Evolutionary conservation across 1,140 invertebrate species (phyloP).

Genomic region (Steinernema feltiae): DNA sequence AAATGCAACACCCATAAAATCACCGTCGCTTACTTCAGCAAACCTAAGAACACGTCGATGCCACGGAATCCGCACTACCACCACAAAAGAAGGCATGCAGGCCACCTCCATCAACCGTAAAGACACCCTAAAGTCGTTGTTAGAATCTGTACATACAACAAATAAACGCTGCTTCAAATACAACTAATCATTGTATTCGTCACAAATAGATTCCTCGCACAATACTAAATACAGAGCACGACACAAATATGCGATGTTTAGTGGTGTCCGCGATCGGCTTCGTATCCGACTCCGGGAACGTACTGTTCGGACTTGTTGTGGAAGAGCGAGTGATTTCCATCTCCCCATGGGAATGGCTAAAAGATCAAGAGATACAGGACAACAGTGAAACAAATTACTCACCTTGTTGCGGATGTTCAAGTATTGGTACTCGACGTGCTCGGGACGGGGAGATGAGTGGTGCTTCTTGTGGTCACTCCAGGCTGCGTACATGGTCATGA

Average conservation of each 20-base stretch:
- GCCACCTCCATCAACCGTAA: not conserved
- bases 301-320: conserved; percentile 41
- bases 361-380: conserved; percentile 12
- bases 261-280: conserved; percentile 33
- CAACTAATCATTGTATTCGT: not conserved
- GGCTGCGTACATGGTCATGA: conserved; percentile 38
- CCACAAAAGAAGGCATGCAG: not conserved
- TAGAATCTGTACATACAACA: not conserved
- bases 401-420: conserved; percentile 42
- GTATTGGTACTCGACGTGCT: conserved; percentile 39
- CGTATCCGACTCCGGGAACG: conserved; percentile 40
- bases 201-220: conserved; percentile 8
- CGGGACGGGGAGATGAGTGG: conserved; percentile 25
- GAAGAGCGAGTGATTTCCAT: conserved; percentile 42
- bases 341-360: conserved; percentile 43
- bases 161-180: not conserved
- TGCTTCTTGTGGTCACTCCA: conserved; percentile 36
- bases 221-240: not conserved
- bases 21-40: conserved; percentile 1
- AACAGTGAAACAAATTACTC: not conserved
- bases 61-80: not conserved
- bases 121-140: not conserved
- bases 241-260: not conserved
- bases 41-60: not conserved
- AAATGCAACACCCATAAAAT: not conserved